Conservation (phyloP, 2,113 vertebrate species). For the Brachypteracias leptosomus region DNA sequence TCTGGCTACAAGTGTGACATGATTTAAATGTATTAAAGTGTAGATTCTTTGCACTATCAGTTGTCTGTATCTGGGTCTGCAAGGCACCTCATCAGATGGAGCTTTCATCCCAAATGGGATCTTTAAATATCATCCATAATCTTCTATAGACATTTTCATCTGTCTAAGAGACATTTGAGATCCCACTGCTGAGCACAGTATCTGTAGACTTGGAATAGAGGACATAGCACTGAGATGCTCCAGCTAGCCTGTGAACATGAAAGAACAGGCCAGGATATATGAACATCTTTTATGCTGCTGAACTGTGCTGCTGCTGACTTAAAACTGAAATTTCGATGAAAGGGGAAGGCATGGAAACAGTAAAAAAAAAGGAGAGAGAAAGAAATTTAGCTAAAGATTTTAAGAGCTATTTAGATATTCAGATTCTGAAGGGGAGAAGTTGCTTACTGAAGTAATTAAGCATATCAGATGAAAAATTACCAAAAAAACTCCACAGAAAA, state of each 20-base stretch:
- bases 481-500: background rate
- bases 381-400: background rate
- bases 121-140: background rate
- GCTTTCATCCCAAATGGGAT: background rate
- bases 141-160: background rate
- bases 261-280: background rate
- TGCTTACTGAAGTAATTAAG: background rate
- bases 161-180: background rate
- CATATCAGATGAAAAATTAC: background rate
- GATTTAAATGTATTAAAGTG: background rate
- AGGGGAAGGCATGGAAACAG: background rate
- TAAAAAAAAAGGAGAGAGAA: background rate
- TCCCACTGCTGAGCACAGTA: background rate
- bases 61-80: background rate
- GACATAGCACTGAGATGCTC: background rate
- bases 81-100: background rate
- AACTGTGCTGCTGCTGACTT: background rate
- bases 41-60: background rate
- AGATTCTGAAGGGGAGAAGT: background rate
- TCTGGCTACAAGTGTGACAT: background rate
- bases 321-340: background rate
- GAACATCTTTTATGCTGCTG: background rate
- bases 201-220: background rate
- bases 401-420: background rate
- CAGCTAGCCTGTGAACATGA: background rate